These are phyloP conservation scores for Graptemys geographica DNA, from an alignment of 2,797 vertebrate species.

Conservation along the genomic window DNA sequence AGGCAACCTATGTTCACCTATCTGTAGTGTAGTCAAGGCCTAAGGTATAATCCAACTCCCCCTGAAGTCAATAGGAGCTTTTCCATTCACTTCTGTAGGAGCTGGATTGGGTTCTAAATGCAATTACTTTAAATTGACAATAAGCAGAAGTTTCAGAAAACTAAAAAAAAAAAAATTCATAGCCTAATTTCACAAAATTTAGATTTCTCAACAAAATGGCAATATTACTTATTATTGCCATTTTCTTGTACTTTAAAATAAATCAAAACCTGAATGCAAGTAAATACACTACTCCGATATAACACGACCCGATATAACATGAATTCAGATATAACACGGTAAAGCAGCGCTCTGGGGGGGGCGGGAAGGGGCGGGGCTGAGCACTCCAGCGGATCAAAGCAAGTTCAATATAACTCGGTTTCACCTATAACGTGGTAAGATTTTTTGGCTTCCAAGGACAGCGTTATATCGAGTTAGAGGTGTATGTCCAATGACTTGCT, in stretches of 20 bases:
- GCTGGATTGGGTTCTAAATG: neutral
- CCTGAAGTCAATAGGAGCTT: neutral
- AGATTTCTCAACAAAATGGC: neutral
- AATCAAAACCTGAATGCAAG: neutral
- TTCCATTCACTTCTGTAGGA: neutral
- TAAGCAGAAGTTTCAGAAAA: neutral
- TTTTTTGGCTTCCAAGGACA: too few species aligned
- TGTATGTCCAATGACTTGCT: neutral
- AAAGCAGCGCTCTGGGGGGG: too few species aligned
- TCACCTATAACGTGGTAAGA: too few species aligned
- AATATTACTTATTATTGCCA: neutral
- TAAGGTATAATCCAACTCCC: neutral
- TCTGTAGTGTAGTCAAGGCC: neutral
- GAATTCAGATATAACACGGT: too few species aligned
- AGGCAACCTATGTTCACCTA: neutral
- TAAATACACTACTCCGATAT: neutral
- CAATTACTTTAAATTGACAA: neutral
- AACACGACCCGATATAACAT: too few species aligned
- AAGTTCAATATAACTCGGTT: too few species aligned
- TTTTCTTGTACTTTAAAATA: neutral
- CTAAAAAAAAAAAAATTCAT: neutral
- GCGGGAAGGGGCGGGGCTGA: too few species aligned
- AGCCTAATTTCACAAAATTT: neutral
- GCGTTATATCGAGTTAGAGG: too few species aligned
- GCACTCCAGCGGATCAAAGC: too few species aligned